phyloP scores from a whole-genome alignment of 2,113 vertebrate species.

The Ahaetulla prasina region DNA sequence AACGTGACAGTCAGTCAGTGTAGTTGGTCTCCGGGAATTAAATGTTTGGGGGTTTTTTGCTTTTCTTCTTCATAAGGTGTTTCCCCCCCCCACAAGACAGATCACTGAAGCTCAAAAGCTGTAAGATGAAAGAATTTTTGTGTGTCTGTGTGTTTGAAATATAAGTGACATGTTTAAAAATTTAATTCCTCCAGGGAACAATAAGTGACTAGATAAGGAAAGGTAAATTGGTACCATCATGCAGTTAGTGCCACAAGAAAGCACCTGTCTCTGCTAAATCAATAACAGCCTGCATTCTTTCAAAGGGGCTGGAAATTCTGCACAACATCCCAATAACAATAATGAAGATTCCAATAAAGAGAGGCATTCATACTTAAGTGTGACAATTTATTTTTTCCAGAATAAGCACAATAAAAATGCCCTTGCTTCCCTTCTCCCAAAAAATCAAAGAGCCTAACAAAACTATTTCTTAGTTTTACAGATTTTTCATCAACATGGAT shows the following conservation, averaged over 20 bases:
- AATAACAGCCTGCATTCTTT: neutral
- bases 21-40: constrained; percentile 15
- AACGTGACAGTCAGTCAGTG: constrained; percentile 24
- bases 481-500: neutral
- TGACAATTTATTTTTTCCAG: neutral
- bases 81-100: neutral
- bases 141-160: neutral
- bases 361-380: neutral
- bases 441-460: neutral
- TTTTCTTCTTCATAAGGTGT: neutral
- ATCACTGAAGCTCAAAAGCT: neutral
- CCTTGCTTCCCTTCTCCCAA: neutral
- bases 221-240: constrained; percentile 25
- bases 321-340: constrained; percentile 2
- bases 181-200: constrained; percentile 16
- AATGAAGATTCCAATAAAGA: neutral
- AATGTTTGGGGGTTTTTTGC: constrained; percentile 20
- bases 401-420: neutral
- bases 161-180: constrained; percentile 26
- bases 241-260: neutral
- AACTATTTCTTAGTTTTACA: neutral
- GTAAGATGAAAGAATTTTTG: neutral
- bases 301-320: neutral
- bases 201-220: constrained; percentile 3
- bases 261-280: neutral